These are phyloP conservation scores for Oryzias woworae DNA, from an alignment of 2,113 vertebrate species.

Conservation along the genomic window DNA sequence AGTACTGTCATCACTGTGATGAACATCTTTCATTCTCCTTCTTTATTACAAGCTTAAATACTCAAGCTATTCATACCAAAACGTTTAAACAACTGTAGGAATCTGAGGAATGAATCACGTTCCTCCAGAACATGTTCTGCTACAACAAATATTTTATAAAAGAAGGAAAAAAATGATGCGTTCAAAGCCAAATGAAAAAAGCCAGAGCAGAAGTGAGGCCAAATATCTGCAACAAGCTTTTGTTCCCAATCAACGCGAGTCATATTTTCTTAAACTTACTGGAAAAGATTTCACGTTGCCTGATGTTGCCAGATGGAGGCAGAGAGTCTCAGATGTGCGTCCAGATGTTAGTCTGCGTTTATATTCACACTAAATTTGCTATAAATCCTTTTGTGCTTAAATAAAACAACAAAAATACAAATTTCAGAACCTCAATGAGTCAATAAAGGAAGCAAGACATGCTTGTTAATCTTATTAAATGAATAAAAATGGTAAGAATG, in stretches of 20 bases:
- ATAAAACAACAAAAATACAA: conserved; percentile 29
- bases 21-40: too few relatives aligned
- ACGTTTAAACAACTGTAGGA: too few relatives aligned
- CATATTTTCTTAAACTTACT: conserved; percentile 44
- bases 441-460: too few relatives aligned
- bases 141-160: neutral
- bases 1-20: too few relatives aligned
- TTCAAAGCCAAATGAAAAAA: conserved; percentile 41
- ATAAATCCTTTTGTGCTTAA: conserved; percentile 32
- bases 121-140: too few relatives aligned
- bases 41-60: too few relatives aligned
- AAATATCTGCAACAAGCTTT: conserved; percentile 27
- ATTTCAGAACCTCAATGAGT: too few relatives aligned
- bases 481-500: too few relatives aligned
- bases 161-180: conserved; percentile 3
- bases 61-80: too few relatives aligned
- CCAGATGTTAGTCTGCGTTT: conserved; percentile 18
- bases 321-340: conserved; percentile 55
- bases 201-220: conserved; percentile 41
- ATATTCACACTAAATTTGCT: conserved; percentile 39
- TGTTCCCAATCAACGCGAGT: conserved; percentile 42
- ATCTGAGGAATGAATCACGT: too few relatives aligned
- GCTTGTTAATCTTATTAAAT: too few relatives aligned
- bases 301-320: conserved; percentile 22
- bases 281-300: conserved; percentile 38